Conservation (phyloP, 2,888 invertebrate species). For the Conchocele bisecta region DNA sequence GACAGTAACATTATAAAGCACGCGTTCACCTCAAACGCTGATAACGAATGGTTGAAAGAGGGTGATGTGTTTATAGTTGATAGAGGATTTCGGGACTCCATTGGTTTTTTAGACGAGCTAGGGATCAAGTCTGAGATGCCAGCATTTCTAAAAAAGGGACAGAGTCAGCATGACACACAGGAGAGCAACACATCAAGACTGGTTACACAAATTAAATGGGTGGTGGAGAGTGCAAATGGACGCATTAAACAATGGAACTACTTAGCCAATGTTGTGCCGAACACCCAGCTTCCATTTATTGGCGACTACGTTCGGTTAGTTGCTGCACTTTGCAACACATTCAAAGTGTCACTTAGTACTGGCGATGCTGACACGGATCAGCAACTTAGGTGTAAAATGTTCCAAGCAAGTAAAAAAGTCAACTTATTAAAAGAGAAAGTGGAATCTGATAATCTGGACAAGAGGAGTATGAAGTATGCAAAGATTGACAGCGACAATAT, state of each 20-base stretch:
- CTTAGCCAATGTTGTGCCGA: conserved; percentile 3
- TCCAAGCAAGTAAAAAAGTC: too few species aligned
- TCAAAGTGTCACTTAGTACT: too few species aligned
- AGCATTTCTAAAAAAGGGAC: conserved; percentile 30
- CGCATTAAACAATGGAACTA: conserved; percentile 22
- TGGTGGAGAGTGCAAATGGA: conserved; percentile 14
- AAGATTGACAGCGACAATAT: too few species aligned
- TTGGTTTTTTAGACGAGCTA: conserved; percentile 31
- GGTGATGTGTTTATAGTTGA: conserved; percentile 47
- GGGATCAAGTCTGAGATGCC: conserved; percentile 44
- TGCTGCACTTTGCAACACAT: background rate
- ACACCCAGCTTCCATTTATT: background rate
- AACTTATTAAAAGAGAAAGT: too few species aligned
- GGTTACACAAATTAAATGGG: conserved; percentile 38
- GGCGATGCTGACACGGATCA: too few species aligned
- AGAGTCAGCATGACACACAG: conserved; percentile 39
- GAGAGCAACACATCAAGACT: conserved; percentile 43
- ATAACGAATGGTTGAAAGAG: conserved; percentile 36
- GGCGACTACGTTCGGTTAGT: conserved; percentile 4
- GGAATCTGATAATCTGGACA: background rate
- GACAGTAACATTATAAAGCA: conserved; percentile 51
- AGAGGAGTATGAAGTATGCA: background rate
- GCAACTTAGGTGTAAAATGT: too few species aligned
- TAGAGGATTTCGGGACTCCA: conserved; percentile 49
- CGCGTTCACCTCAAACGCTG: conserved; percentile 41